Evolutionary conservation across 2,888 invertebrate species (phyloP), one percentile per base, ranked within the genome.

Genomic region (Patella caerulea): DNA sequence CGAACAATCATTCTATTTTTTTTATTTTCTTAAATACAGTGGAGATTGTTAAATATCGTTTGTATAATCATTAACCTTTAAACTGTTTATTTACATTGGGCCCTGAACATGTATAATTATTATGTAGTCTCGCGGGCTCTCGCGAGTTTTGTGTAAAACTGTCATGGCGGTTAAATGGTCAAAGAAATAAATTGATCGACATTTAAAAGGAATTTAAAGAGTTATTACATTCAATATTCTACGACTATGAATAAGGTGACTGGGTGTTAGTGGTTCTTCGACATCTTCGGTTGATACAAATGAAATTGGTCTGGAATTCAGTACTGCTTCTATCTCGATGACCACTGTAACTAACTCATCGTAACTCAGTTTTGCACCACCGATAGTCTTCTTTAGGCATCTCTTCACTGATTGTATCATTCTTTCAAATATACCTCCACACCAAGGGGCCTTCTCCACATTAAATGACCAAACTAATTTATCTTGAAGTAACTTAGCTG

Each of bases 251-350:
- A 65, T 19, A 19, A 65, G 65, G 12, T 65, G 65, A 9, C n/a
- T 19, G n/a, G 65, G 65, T n/a, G 65, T 65, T 7, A 65, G 5
- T 65, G 65, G 65, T 19, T 65, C 65, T 4, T 65, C 65, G 7
- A 65, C 17, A 65, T 65, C 65, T 65, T 65, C 65, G n/a, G 65
- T 65, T 19, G 65, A 17, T n/a, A 65, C 65, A 65, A 19, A 65
- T 15, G 65, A 19, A 19, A 65, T 65, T 65, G 65, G 65, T 65
- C 65, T 65, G 19, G 65, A 65, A 12, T 65, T 65, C 19, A 65
- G 12, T 65, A 65, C 65, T 19, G 65, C 65, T 65, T 65, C 65
- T 65, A 65, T 19, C 19, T 65, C 65, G n/a, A 19, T 65, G 0
- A 19, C 19, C n/a, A 65, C 65, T n/a, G 12, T 65, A 19, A n/a